phyloP scores from a whole-genome alignment of 1,140 invertebrate genomes.

The Hypothenemus hampei region DNA sequence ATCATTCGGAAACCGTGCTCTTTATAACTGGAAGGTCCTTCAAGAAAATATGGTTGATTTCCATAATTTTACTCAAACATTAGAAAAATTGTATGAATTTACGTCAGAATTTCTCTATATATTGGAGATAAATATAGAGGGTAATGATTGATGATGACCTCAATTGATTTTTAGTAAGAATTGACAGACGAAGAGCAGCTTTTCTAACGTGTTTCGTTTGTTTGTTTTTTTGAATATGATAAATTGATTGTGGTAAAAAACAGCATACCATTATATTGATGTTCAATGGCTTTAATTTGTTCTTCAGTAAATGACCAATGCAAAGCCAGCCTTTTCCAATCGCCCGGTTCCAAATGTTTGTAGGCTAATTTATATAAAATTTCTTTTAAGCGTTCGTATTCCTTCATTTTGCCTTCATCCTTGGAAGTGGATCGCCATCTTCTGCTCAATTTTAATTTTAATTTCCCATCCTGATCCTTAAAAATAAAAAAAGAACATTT shows the following conservation, averaged over 20 bases:
- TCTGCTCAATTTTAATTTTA: constrained; percentile 37
- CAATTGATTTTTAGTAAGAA: too few species aligned
- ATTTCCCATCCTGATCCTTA: constrained; percentile 6
- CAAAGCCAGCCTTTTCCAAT: constrained; percentile 67
- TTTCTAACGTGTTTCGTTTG: too few species aligned
- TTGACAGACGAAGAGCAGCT: too few species aligned
- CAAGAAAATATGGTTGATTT: constrained; percentile 26
- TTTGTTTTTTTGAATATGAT: too few species aligned
- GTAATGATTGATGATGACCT: too few species aligned
- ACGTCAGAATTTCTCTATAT: too few species aligned
- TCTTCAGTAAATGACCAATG: constrained; percentile 70
- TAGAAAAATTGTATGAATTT: neutral
- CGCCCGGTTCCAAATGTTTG: constrained; percentile 58
- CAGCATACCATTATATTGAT: constrained; percentile 69
- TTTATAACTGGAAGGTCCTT: constrained; percentile 68
- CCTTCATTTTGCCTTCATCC: constrained; percentile 43
- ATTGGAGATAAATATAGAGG: too few species aligned
- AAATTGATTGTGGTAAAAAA: too few species aligned
- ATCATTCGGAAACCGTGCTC: constrained; percentile 68
- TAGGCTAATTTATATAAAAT: constrained; percentile 66
- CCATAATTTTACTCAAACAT: neutral
- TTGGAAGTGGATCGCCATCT: constrained; percentile 44
- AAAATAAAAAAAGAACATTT: constrained; percentile 2
- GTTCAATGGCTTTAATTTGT: constrained; percentile 68
- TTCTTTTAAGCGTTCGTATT: constrained; percentile 46